These are phyloP conservation scores for Eulacestoma nigropectus DNA, from an alignment of 2,113 vertebrate genomes.

Conservation along the genomic window DNA sequence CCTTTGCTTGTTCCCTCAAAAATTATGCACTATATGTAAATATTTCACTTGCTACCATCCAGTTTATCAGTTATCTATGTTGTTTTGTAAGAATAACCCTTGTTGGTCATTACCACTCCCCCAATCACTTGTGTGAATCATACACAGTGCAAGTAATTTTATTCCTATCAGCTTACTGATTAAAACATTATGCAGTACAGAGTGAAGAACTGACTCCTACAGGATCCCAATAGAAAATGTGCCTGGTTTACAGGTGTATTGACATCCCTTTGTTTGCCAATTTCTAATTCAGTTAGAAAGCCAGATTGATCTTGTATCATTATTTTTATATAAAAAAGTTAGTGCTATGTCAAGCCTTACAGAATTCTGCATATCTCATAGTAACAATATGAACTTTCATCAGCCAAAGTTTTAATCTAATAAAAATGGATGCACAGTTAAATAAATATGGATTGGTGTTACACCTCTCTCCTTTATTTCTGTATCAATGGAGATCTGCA, in stretches of 20 bases:
- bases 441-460: not conserved
- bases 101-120: not conserved
- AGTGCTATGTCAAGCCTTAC: not conserved
- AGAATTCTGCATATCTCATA: not conserved
- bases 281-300: not conserved
- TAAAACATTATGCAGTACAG: not conserved
- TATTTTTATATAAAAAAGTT: not conserved
- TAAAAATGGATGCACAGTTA: not conserved
- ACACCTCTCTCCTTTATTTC: not conserved
- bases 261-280: not conserved
- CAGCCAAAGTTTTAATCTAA: not conserved
- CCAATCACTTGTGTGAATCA: not conserved
- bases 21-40: not conserved
- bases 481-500: not conserved
- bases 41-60: not conserved
- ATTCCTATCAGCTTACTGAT: not conserved
- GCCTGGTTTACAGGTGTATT: not conserved
- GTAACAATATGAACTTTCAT: not conserved
- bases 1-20: not conserved
- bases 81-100: not conserved
- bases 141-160: not conserved
- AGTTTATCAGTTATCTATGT: not conserved
- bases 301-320: not conserved
- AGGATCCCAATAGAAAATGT: not conserved
- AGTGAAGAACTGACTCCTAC: not conserved